A percentile compares a stretch with the other conserved stretches of the same genome.
phyloP scores from a whole-genome alignment of 2,888 invertebrate genomes.

The Ceriagrion tenellum region DNA sequence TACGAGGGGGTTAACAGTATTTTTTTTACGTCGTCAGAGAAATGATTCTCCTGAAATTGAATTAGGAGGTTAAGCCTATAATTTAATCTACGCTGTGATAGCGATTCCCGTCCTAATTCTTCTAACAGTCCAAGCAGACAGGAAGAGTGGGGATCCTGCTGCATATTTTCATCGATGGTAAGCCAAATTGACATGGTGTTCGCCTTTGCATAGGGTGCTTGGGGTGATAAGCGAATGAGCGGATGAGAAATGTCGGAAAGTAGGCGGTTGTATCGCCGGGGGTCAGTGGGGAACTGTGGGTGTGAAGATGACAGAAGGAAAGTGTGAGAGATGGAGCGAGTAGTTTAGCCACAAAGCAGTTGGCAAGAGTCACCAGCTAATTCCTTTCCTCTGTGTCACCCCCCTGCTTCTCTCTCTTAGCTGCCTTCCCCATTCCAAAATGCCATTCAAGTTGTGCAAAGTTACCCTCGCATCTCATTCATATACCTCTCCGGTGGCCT shows the following conservation, averaged over 20 bases:
- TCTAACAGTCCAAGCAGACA: too few relatives aligned
- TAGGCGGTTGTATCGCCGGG: neutral
- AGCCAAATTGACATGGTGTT: constrained; percentile 46
- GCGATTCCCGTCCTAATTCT: too few relatives aligned
- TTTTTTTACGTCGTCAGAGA: too few relatives aligned
- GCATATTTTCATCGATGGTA: neutral
- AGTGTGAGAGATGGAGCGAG: neutral
- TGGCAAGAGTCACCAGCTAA: neutral
- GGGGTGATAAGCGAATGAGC: neutral
- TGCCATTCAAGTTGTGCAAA: neutral
- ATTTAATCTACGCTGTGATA: too few relatives aligned
- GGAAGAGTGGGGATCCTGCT: too few relatives aligned
- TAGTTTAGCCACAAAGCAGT: neutral
- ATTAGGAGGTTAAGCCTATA: too few relatives aligned
- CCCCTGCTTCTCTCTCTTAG: too few relatives aligned
- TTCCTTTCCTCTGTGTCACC: neutral
- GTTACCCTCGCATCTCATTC: neutral
- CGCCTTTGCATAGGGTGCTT: neutral
- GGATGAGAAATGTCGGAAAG: neutral
- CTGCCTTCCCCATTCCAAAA: neutral
- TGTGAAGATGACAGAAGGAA: neutral
- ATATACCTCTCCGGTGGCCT: neutral
- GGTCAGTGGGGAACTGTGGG: neutral
- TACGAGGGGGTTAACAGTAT: too few relatives aligned
- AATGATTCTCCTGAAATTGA: too few relatives aligned